phyloP scores from a whole-genome alignment of 2,113 vertebrate genomes.

The Pollachius pollachius region DNA sequence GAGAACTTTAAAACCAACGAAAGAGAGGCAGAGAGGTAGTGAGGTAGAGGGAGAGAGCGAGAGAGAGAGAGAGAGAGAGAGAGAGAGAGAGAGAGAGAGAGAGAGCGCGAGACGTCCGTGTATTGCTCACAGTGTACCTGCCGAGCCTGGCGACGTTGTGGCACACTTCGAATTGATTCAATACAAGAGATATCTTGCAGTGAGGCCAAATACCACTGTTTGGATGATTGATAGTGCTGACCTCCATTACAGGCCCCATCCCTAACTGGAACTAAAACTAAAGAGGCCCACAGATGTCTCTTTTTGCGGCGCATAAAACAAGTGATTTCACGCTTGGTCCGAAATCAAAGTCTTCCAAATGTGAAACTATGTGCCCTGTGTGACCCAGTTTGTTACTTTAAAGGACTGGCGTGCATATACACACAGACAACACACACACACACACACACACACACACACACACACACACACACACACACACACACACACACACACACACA shows the following conservation, averaged over 20 bases:
- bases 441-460: slow-evolving; percentile 16
- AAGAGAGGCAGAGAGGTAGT: not conserved
- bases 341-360: too few relatives aligned
- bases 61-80: slow-evolving; percentile 1
- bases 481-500: not conserved
- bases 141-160: too few relatives aligned
- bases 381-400: not conserved
- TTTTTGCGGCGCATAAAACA: not conserved
- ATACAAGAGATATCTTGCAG: too few relatives aligned
- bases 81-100: slow-evolving; percentile 1
- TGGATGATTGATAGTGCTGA: too few relatives aligned
- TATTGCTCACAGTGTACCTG: too few relatives aligned
- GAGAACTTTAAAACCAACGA: not conserved
- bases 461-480: slow-evolving; percentile 1
- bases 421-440: slow-evolving; percentile 6
- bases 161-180: too few relatives aligned
- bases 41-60: slow-evolving; percentile 17
- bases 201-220: too few relatives aligned
- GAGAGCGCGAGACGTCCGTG: not conserved
- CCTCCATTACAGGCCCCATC: too few relatives aligned
- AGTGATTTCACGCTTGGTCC: too few relatives aligned
- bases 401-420: slow-evolving; percentile 55
- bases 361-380: too few relatives aligned
- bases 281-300: too few relatives aligned
- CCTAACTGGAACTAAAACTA: too few relatives aligned